phyloP scores from a whole-genome alignment of 2,888 invertebrate species.

The Mylabris sibirica region DNA sequence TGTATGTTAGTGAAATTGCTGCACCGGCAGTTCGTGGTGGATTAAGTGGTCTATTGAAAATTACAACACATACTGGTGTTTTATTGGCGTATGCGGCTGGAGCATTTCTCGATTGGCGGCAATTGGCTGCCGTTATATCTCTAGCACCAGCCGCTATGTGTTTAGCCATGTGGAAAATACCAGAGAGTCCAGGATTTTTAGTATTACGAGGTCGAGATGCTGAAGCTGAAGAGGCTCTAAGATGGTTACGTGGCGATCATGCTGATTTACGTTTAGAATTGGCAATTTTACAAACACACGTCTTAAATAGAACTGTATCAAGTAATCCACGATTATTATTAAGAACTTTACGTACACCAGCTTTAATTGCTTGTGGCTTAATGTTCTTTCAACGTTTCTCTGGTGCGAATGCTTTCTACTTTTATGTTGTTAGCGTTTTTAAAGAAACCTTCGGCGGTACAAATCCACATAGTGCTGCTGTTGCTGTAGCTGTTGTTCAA shows the following conservation, averaged over 20 bases:
- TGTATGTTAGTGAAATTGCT: conserved; percentile 92
- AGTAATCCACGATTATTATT: conserved; percentile 47
- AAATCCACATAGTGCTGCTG: conserved; percentile 84
- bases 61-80: conserved; percentile 85
- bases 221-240: conserved; percentile 76
- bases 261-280: conserved; percentile 80
- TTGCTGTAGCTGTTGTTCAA: conserved; percentile 85
- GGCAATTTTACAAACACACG: conserved; percentile 74
- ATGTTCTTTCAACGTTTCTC: conserved; percentile 91
- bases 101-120: conserved; percentile 83
- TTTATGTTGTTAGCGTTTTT: conserved; percentile 87
- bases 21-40: conserved; percentile 86
- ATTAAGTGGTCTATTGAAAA: conserved; percentile 85
- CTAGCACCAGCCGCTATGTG: conserved; percentile 80
- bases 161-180: conserved; percentile 78
- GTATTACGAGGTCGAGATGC: conserved; percentile 79
- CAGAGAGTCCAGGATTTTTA: conserved; percentile 88
- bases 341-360: conserved; percentile 70
- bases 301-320: conserved; percentile 61
- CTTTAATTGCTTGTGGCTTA: conserved; percentile 82
- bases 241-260: conserved; percentile 80
- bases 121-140: conserved; percentile 81
- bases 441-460: conserved; percentile 82
- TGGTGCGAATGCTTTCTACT: conserved; percentile 85
- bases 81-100: conserved; percentile 85